Evolutionary conservation across 2,888 invertebrate genomes (phyloP), one percentile per base, ranked within the genome.

Genomic region (Rhopalosiphum nymphaeae): DNA sequence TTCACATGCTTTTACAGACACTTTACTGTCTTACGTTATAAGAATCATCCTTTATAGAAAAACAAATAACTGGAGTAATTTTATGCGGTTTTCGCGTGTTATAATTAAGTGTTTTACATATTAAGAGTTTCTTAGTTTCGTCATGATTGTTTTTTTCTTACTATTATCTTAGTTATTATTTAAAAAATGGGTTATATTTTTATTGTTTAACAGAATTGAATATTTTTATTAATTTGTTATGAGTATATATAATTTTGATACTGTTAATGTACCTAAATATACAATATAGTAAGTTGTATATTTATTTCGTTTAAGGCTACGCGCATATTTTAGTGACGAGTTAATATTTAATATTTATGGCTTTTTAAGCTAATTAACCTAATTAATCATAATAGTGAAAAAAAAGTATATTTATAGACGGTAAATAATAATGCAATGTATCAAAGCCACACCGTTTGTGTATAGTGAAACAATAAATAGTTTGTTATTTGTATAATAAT

Each of bases 401-500:
- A 78, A 78, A 78, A 16, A 36, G 21, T 4, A n/a, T 36, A 36
- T 78, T 78, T 78, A 78, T 36, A 36, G 3, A 78, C 78, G 21
- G 78, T 78, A 36, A 78, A 78, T 36, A 9, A 21, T 42, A 78
- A 78, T 78, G 78, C 36, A 21, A 78, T 78, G 78, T 78, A 90
- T 90, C 61, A 67, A 67, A 67, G 61, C n/a, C 61, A n/a, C 61
- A n/a, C 61, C 78, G 78, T 78, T 78, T 78, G 78, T 36, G 36
- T 78, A 36, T 78, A 78, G 78, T 36, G 85, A 29, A 42, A 89
- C 26, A 26, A 89, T 61, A 90, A 36, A 67, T 90, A 90, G 61
- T 90, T 46, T 46, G 90, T 90, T 61, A 61, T 90, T 90, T 46
- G 36, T 78, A n/a, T 67, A 90, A 67, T 46, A 67, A 90, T 67